Evolutionary conservation across 2,797 vertebrate genomes (phyloP).

Genomic region (Pagetopsis macropterus): DNA sequence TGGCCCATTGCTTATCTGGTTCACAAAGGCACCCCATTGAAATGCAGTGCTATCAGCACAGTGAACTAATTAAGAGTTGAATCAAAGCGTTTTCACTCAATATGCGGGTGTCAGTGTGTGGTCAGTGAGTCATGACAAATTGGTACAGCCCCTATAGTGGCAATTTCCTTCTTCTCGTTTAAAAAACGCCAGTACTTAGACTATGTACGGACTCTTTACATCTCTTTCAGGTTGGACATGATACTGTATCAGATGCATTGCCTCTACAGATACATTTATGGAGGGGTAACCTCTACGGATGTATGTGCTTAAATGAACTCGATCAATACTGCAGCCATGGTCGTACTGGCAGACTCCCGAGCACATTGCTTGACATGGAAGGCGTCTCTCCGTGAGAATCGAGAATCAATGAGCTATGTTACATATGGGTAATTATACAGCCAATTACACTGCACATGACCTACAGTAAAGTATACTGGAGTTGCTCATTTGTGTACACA

Average conservation of each 20-base stretch:
- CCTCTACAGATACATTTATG: neutral
- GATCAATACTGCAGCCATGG: slow-evolving; percentile 12
- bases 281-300: neutral
- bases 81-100: slow-evolving; percentile 40
- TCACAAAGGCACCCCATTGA: slow-evolving; percentile 45
- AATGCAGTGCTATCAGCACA: slow-evolving; percentile 36
- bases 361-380: slow-evolving; percentile 5
- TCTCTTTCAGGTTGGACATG: neutral
- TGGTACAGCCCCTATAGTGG: neutral
- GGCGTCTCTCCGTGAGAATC: neutral
- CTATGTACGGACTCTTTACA: neutral
- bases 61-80: slow-evolving; percentile 56
- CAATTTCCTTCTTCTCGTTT: neutral
- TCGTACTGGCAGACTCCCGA: slow-evolving; percentile 2
- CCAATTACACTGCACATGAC: slow-evolving; percentile 33
- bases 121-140: slow-evolving; percentile 49
- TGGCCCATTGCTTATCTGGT: slow-evolving; percentile 52
- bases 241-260: neutral
- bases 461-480: too few species aligned
- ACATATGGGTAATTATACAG: slow-evolving; percentile 22
- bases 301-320: neutral
- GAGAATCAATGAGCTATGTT: slow-evolving; percentile 19
- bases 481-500: slow-evolving; percentile 13
- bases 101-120: slow-evolving; percentile 12
- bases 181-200: neutral